Base-by-base conservation (phyloP, 1,140 invertebrate genomes). In the Spodoptera litura region DNA sequence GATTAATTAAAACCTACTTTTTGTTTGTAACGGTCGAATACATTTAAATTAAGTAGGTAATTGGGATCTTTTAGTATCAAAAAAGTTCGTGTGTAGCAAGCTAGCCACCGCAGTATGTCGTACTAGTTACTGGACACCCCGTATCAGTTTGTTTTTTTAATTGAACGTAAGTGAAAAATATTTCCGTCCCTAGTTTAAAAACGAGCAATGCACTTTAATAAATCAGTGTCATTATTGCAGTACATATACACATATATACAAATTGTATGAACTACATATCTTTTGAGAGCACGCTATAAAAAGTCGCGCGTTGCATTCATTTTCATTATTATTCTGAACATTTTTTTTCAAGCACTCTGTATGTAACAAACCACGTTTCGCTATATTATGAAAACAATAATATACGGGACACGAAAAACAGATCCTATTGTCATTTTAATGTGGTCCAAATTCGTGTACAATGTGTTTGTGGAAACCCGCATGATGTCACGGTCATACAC, bases 401-500 rank as follows among this genome's bases (percentile, higher is more conserved):
- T 31, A 13, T 3, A 53, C 5, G 0, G 10, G 27, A 38, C 31
- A 31, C 49, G 9, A 55, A 58, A 72, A 72, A 55, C 13, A 38
- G 27, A 25, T 66, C 55, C 70, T 56, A 72, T 72, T 72, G 31
- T 72, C 52, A 72, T 72, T 72, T 44, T 44, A 72, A 72, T 72
- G 31, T 20, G 53, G 31, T 72, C 53, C 56, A 72, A 72, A 58
- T 72, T 58, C 68, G 56, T 49, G 20, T 59, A 59, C 62, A 66
- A 44, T 64, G 61, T 44, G 12, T 78, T 75, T 64, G 66, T 75
- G 84, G 85, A 85, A 79, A 86, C 83, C 80, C 81, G 81, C 81
- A 87, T 82, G 25, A 80, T 85, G 87, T 86, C 85, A 87, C 76
- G 85, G 85, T 80, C 85, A 84, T 73, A 78, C 75, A 53, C 80